Evolutionary conservation across 1,140 invertebrate species (phyloP).

Genomic region (Euura saliciscinereae): DNA sequence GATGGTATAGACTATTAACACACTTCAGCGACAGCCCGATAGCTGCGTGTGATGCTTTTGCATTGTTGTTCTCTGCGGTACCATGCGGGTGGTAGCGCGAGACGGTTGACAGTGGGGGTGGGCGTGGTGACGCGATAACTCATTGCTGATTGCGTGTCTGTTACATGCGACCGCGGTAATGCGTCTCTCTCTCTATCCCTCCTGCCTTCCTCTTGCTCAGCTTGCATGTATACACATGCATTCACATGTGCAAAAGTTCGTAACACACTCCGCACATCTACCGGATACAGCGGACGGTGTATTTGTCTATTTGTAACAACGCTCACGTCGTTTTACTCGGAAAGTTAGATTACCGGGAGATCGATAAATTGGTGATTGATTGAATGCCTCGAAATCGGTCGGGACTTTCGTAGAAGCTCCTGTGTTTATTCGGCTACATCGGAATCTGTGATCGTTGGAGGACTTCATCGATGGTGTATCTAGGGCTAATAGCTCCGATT

Average conservation of each 20-base stretch:
- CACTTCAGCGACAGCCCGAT: constrained; percentile 4
- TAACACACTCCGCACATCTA: too few relatives aligned
- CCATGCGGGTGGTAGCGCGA: not conserved
- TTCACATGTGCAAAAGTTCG: too few relatives aligned
- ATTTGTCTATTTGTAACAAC: too few relatives aligned
- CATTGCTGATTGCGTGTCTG: constrained; percentile 3
- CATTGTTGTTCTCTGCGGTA: not conserved
- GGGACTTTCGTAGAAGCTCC: too few relatives aligned
- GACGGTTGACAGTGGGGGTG: not conserved
- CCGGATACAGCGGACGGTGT: too few relatives aligned
- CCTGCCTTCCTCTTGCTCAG: not conserved
- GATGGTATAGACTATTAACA: not conserved
- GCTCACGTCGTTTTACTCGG: too few relatives aligned
- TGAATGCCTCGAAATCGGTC: too few relatives aligned
- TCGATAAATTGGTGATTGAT: too few relatives aligned
- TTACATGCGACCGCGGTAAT: not conserved
- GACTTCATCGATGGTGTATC: too few relatives aligned
- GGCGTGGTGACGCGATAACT: constrained; percentile 1
- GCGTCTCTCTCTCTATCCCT: not conserved
- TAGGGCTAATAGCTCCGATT: constrained; percentile 28
- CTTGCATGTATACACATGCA: too few relatives aligned
- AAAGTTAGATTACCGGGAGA: too few relatives aligned
- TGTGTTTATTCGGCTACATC: too few relatives aligned
- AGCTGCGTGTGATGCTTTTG: constrained; percentile 4
- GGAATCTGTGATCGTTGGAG: not conserved